Evolutionary conservation across 2,888 invertebrate species (phyloP).

Genomic region (Cheilosia pagana): DNA sequence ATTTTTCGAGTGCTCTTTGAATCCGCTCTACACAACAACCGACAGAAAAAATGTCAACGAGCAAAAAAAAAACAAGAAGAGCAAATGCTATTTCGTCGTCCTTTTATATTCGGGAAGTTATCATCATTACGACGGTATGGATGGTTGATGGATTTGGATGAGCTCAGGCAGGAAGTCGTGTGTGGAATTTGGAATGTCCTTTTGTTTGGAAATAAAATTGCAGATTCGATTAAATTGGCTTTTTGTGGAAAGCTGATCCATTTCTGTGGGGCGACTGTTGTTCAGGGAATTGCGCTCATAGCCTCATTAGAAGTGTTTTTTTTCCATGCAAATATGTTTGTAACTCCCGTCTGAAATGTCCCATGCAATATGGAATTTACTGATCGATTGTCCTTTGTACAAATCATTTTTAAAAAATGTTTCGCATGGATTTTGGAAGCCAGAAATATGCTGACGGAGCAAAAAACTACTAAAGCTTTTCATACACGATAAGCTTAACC

Average conservation of each 20-base stretch:
- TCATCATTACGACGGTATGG: slow-evolving; percentile 43
- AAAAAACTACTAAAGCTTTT: no score
- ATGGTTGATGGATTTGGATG: slow-evolving; percentile 59
- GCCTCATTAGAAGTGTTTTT: no score
- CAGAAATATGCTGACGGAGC: no score
- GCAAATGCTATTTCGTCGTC: slow-evolving; percentile 25
- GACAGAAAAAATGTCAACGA: not conserved
- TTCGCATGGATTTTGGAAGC: no score
- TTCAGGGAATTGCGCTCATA: no score
- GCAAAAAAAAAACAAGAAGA: not conserved
- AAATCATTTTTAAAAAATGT: no score
- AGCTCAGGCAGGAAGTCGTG: slow-evolving; percentile 54
- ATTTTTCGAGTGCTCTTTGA: slow-evolving; percentile 39
- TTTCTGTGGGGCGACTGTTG: no score
- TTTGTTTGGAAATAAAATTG: slow-evolving; percentile 8
- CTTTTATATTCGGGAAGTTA: slow-evolving; percentile 47
- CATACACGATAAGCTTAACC: no score
- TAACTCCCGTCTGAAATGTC: no score
- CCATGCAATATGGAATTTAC: no score
- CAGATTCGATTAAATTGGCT: slow-evolving; percentile 44
- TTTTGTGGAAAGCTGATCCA: slow-evolving; percentile 15
- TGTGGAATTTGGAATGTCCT: slow-evolving; percentile 54
- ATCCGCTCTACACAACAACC: slow-evolving; percentile 19
- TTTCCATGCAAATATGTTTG: no score
- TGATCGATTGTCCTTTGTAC: no score